Conservation (phyloP, 2,113 vertebrate species). For the Prochilodus magdalenae region DNA sequence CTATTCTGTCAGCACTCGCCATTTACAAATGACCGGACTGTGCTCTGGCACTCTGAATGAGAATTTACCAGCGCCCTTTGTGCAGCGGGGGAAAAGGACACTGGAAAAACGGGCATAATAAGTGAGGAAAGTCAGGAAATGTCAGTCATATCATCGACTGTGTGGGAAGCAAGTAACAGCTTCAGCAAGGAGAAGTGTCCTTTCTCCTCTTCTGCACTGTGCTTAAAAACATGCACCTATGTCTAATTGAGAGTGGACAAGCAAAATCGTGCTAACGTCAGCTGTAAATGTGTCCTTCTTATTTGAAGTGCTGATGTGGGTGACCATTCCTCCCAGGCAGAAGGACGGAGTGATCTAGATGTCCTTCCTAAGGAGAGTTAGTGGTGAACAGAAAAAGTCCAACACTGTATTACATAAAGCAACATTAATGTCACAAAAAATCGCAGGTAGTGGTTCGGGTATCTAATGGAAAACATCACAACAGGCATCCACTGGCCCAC, state of each 20-base stretch:
- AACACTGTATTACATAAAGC: no score
- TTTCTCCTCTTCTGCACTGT: neutral
- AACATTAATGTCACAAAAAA: no score
- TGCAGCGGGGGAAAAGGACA: neutral
- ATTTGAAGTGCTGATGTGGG: neutral
- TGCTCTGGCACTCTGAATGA: neutral
- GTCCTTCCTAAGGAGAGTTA: neutral
- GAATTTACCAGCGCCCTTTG: neutral
- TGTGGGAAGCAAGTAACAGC: neutral
- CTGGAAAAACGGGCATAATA: neutral
- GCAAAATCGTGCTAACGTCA: neutral
- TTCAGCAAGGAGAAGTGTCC: neutral
- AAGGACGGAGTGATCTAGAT: neutral
- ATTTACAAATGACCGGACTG: constrained; percentile 2
- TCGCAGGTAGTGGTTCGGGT: no score
- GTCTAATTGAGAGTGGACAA: neutral
- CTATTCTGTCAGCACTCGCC: neutral
- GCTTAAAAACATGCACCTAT: neutral
- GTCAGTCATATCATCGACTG: neutral
- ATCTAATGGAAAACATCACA: no score
- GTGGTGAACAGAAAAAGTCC: neutral
- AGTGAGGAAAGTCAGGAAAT: neutral
- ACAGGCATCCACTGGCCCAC: no score
- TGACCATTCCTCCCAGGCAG: neutral
- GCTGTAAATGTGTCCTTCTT: neutral